phyloP scores from a whole-genome alignment of 23 tunicate genomes.

The Pegea sp. region DNA sequence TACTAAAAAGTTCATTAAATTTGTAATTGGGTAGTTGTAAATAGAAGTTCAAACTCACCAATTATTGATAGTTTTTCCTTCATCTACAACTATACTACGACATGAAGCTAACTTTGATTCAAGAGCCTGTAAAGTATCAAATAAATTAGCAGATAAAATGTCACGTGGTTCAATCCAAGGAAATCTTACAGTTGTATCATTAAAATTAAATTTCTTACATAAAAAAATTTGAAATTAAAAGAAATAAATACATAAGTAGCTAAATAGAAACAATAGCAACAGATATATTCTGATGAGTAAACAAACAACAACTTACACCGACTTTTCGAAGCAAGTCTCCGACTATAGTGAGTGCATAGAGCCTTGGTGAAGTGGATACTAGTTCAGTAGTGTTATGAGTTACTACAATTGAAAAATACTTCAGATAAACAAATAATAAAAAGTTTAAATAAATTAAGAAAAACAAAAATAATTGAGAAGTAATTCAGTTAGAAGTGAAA shows the following conservation, averaged over 20 bases:
- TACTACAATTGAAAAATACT: too few species aligned
- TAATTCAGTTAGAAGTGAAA: too few species aligned
- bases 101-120: slow-evolving; percentile 83
- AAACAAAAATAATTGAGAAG: too few species aligned
- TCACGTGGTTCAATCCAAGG: not conserved
- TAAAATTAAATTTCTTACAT: not conserved
- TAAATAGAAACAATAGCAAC: not conserved
- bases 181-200: not conserved
- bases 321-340: slow-evolving; percentile 87
- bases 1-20: too few species aligned
- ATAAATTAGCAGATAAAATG: not conserved
- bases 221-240: not conserved
- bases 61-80: too few species aligned
- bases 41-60: too few species aligned
- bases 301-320: slow-evolving; percentile 25
- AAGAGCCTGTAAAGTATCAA: slow-evolving; percentile 25
- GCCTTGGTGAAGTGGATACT: slow-evolving; percentile 79
- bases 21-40: too few species aligned
- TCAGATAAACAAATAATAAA: too few species aligned
- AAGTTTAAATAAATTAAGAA: too few species aligned
- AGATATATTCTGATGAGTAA: not conserved
- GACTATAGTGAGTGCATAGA: slow-evolving; percentile 79
- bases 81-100: slow-evolving; percentile 73
- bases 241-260: not conserved
- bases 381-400: too few species aligned